Evolutionary conservation across 2,888 invertebrate genomes (phyloP).

Genomic region (Pediacus dermestoides): DNA sequence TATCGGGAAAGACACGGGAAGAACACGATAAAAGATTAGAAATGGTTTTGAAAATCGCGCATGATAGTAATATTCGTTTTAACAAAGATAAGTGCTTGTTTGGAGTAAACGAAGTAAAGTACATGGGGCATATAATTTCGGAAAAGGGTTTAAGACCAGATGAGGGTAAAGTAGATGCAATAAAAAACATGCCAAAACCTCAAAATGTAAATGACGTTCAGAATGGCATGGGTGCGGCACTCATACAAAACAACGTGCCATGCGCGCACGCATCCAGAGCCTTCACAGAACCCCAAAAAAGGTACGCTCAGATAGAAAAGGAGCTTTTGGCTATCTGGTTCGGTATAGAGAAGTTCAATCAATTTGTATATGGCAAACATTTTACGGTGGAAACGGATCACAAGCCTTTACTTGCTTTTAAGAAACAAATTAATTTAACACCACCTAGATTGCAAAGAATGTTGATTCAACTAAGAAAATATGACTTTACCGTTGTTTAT

Average conservation of each 20-base stretch:
- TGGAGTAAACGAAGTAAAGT: no score
- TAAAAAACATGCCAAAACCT: no score
- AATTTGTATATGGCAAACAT: conserved; percentile 24
- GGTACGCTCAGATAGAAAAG: conserved; percentile 32
- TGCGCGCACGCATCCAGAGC: conserved; percentile 18
- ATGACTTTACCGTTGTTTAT: conserved; percentile 13
- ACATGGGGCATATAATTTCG: no score
- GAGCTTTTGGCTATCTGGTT: conserved; percentile 1
- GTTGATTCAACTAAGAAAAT: conserved; percentile 17
- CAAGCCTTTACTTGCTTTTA: conserved; percentile 12
- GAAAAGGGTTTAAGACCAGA: no score
- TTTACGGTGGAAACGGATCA: conserved; percentile 28
- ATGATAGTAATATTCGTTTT: no score
- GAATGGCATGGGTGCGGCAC: conserved; percentile 17
- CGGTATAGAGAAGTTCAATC: conserved; percentile 15
- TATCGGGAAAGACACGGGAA: no score
- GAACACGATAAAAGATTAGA: no score
- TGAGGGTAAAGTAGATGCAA: no score
- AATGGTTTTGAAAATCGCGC: no score
- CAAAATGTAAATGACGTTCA: no score
- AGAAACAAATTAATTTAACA: conserved; percentile 13
- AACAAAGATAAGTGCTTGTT: no score
- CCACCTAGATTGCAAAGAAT: conserved; percentile 18
- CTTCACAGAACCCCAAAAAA: conserved; percentile 19
- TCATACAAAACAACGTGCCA: conserved; percentile 19